Base-by-base conservation (phyloP, 2,113 vertebrate genomes). In the Oreotrochilus melanogaster region DNA sequence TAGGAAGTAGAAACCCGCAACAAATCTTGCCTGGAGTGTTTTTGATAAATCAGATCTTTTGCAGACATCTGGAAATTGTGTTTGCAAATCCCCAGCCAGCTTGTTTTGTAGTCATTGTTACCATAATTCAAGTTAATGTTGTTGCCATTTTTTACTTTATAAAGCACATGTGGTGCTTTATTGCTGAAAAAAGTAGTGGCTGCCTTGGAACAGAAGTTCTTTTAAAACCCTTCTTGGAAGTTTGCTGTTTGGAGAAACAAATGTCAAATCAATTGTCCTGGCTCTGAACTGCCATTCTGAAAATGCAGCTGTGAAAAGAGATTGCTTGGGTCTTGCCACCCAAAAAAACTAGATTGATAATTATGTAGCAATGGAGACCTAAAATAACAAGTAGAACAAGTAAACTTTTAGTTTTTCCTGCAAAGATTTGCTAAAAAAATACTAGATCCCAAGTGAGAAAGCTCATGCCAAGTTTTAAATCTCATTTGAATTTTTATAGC, bases 401-500 rank as follows among this genome's bases (percentile, higher is more conserved):
- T 74, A 93, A 93, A 95, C 71, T 90, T 94, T n/a, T 45, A 78
- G 75, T 23, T 93, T 93, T 90, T 86, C 72, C 27, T 88, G 65
- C 60, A 69, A 84, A 84, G 54, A 65, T 86, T 92, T 91, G 67
- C 79, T 90, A 89, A 24, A 94, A 92, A 95, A 91, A 47, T 88
- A 89, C 30, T 81, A 78, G 76, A 51, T 81, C 75, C 50, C 74
- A 80, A 57, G 82, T 0, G 30, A 86, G 76, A 54, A 51, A 23
- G 61, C 30, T 88, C 17, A 30, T 92, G 75, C 69, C 75, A 86
- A 65, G 30, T 93, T 88, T 72, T 74, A 94, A 90, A 74, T 95
- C 89, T 88, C 65, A 95, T 95, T 89, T 88, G 87, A 95, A 86
- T 93, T 93, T 95, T 96, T 93, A 95, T 92, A 66, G 88, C 92